Conservation (phyloP, 2,888 invertebrate genomes). For the Dascillus cervinus region DNA sequence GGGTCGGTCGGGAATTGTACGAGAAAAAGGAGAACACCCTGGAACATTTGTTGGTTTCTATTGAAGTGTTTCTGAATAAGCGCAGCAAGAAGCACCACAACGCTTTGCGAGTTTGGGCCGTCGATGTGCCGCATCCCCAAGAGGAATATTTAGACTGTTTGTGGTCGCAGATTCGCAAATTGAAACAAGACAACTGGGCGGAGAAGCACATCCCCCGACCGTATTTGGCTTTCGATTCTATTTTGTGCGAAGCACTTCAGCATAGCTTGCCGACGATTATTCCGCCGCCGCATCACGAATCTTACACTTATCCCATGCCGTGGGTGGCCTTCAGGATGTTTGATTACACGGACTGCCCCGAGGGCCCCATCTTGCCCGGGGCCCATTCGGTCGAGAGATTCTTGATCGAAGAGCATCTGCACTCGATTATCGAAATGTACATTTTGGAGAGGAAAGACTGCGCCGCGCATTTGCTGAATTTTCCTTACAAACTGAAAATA, state of each 20-base stretch:
- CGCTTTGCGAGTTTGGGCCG: slow-evolving; percentile 88
- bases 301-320: slow-evolving; percentile 88
- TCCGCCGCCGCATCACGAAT: slow-evolving; percentile 89
- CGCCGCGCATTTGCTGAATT: slow-evolving; percentile 84
- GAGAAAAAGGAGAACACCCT: slow-evolving; percentile 94
- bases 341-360: slow-evolving; percentile 97
- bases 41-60: slow-evolving; percentile 80
- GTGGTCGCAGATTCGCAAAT: slow-evolving; percentile 82
- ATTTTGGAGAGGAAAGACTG: slow-evolving; percentile 90
- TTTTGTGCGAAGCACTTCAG: slow-evolving; percentile 90
- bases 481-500: slow-evolving; percentile 88
- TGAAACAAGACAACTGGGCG: slow-evolving; percentile 91
- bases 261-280: slow-evolving; percentile 88
- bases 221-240: slow-evolving; percentile 91
- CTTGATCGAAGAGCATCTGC: slow-evolving; percentile 94
- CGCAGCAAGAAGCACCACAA: slow-evolving; percentile 89
- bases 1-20: slow-evolving; percentile 93
- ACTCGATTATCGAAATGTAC: slow-evolving; percentile 85
- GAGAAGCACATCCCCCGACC: slow-evolving; percentile 94
- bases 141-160: slow-evolving; percentile 95
- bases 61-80: slow-evolving; percentile 88
- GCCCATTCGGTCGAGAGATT: slow-evolving; percentile 96
- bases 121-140: slow-evolving; percentile 92
- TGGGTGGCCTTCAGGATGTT: slow-evolving; percentile 94
- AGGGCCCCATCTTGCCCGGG: slow-evolving; percentile 85